Conservation (phyloP, 2,797 vertebrate genomes). For the Loris lydekkerianus region DNA sequence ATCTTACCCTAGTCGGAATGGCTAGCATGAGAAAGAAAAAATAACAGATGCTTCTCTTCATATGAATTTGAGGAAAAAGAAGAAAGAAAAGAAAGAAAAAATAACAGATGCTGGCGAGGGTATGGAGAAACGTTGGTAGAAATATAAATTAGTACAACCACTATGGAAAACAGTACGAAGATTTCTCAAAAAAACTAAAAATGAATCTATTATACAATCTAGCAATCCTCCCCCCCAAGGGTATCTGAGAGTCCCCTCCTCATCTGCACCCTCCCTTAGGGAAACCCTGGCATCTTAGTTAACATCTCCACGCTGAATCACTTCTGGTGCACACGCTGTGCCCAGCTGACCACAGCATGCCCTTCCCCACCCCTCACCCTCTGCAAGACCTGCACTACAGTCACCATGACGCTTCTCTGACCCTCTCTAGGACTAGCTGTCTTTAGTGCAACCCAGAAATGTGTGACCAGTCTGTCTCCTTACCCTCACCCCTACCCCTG, state of each 20-base stretch:
- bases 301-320: neutral
- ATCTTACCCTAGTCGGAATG: too few relatives aligned
- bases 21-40: too few relatives aligned
- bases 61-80: too few relatives aligned
- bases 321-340: neutral
- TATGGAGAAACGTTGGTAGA: too few relatives aligned
- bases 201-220: too few relatives aligned
- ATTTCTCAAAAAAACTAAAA: too few relatives aligned
- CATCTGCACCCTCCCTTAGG: neutral
- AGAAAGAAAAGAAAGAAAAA: too few relatives aligned
- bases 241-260: neutral
- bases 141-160: too few relatives aligned
- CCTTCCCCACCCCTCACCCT: neutral
- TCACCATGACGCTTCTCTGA: neutral
- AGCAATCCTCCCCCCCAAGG: too few relatives aligned
- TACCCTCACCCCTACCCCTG: neutral
- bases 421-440: neutral
- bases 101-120: too few relatives aligned
- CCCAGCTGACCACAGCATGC: neutral
- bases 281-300: neutral
- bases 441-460: neutral
- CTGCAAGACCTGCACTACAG: neutral
- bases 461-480: neutral
- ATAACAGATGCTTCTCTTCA: too few relatives aligned
- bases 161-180: too few relatives aligned